Base-by-base conservation (phyloP, 2,888 invertebrate genomes). In the Conchocele bisecta region DNA sequence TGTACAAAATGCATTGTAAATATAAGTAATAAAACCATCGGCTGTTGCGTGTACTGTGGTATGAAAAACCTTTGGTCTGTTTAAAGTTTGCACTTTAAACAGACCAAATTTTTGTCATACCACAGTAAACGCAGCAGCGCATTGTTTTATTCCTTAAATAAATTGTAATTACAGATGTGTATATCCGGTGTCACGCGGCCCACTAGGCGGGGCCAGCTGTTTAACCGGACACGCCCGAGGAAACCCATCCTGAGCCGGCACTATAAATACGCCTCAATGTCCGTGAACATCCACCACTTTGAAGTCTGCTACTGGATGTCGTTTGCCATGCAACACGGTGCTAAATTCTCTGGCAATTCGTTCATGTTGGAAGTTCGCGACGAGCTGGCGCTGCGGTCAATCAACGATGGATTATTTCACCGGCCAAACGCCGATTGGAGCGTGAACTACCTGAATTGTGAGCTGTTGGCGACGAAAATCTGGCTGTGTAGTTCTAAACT, bases 301-400 rank as follows among this genome's bases (percentile, higher is more conserved):
- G 90, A 93, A 76, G 92, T 97, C 9, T 95, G 95, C 89, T 99
- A 99, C 92, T 99, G 98, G 99, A 98, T 98, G 94, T 98, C 98
- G 0, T 98, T 97, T 83, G 96, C 98, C 0, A 95, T 96, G 93
- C 97, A 98, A 89, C 94, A 96, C 72, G 98, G 98, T 5, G 82
- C 85, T 3, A 88, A 90, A 57, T 83, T 90, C 56, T 68, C 82
- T 17, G 86, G 89, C 4, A 87, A 86, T 22, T 77, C 85, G 7
- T 86, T 91, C 67, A 78, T 78, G 28, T 73, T 91, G 53, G 82
- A 86, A 56, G 72, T 87, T 54, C 81, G 84, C 59, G 86, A 88
- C 57, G 83, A 89, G 29, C 92, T 97, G 35, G 92, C 94, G 0
- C 92, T 98, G 17, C 94, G 94, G 50, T 94, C 95, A 0, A 92